Evolutionary conservation across 2,797 vertebrate species (phyloP).

Genomic region (Notoglanidium macrostoma): DNA sequence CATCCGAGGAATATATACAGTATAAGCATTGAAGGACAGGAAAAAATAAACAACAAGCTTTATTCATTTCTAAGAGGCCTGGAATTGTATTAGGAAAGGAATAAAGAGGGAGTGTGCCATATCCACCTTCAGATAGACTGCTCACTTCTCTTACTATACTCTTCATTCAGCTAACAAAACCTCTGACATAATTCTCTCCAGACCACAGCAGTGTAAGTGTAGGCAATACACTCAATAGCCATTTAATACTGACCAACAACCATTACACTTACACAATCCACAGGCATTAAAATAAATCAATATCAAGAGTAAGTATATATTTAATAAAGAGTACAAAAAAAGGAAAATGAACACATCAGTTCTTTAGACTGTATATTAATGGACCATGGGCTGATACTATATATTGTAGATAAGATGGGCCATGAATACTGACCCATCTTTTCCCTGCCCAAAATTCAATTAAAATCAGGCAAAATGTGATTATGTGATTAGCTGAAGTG

Average conservation of each 20-base stretch:
- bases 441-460: conserved; percentile 74
- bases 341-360: conserved; percentile 14
- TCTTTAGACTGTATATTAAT: conserved; percentile 7
- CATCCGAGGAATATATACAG: conserved; percentile 50
- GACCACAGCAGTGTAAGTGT: conserved; percentile 48
- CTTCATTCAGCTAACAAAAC: conserved; percentile 15
- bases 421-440: conserved; percentile 43
- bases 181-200: conserved; percentile 36
- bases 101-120: background rate
- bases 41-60: conserved; percentile 36
- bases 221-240: conserved; percentile 51
- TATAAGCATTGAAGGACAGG: conserved; percentile 41
- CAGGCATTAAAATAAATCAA: conserved; percentile 43
- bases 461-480: conserved; percentile 77
- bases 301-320: conserved; percentile 43
- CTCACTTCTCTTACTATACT: conserved; percentile 1
- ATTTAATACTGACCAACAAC: conserved; percentile 51
- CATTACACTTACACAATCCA: conserved; percentile 36
- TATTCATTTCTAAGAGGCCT: conserved; percentile 39
- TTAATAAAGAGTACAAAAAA: conserved; percentile 23
- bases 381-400: conserved; percentile 12
- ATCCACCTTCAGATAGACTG: background rate
- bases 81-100: conserved; percentile 16
- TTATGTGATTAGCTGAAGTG: conserved; percentile 83
- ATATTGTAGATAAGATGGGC: conserved; percentile 22